Evolutionary conservation across 1,140 invertebrate genomes (phyloP), one percentile per base, ranked within the genome.

Genomic region (Caenorhabditis briggsae): DNA sequence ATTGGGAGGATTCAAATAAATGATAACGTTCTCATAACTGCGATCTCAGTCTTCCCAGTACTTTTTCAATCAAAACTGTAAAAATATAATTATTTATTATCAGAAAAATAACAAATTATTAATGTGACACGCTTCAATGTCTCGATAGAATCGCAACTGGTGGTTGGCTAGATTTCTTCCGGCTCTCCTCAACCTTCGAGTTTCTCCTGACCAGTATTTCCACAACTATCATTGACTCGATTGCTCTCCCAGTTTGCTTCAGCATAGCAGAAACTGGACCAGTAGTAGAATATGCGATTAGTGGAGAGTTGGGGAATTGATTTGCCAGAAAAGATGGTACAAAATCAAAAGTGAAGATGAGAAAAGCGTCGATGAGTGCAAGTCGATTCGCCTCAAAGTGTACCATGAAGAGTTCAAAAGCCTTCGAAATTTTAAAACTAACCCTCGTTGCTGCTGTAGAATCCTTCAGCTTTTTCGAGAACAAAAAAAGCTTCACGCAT

Each of bases 311-410:
- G 0, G 70, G 70, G n/a, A 78, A 78, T 12, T 78, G 25, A 23
- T 78, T 14, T 7, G 70, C 70, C n/a, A 78, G 11, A 16, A 78
- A 78, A 18, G 46, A 50, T 8, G 70, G 70, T 11, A 78, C 46
- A 53, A 50, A 78, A 23, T 78, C 70, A n/a, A 78, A 78, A 33
- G 53, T 46, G 70, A 78, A 78, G 7, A 78, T 78, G 1, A 78
- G n/a, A 43, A 78, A 78, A 18, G 70, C 70, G n/a, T 78, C 46
- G n/a, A 78, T 33, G 8, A 78, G 70, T 2, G 70, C 70, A 50
- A 78, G 70, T 50, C 70, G 70, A 12, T 78, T 78, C 1, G 70
- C 70, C 70, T 78, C 46, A 53, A 78, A 78, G 12, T 16, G 9
- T 2, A 53, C 16, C 16, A 25, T 11, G 58, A 59, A n/a, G 58